A percentile compares a stretch with the other conserved stretches of the same genome.
Conservation (phyloP, 2,797 vertebrate genomes). For the Brachyrhaphis roseni region DNA sequence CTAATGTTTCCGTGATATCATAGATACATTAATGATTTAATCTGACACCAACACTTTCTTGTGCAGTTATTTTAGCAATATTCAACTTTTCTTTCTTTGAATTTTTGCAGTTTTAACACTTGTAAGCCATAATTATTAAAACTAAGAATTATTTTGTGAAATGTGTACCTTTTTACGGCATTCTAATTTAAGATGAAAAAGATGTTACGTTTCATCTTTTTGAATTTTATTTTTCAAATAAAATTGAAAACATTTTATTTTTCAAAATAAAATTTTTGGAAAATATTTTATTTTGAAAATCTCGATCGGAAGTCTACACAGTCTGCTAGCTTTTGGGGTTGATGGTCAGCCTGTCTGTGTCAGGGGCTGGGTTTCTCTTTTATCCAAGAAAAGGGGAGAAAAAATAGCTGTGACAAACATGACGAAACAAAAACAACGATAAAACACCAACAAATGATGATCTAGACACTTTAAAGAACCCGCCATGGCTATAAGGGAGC, state of each 20-base stretch:
- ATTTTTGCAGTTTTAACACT: neutral
- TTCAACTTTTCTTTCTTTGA: neutral
- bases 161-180: neutral
- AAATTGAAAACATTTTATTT: no score
- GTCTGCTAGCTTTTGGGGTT: neutral
- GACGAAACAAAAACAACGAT: constrained; percentile 65
- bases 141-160: neutral
- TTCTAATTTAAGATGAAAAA: neutral
- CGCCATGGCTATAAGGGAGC: constrained; percentile 93
- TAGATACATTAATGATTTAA: neutral
- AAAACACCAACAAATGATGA: constrained; percentile 52
- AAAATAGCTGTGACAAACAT: constrained; percentile 51
- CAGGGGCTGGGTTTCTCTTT: constrained; percentile 66
- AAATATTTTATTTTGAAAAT: constrained; percentile 52
- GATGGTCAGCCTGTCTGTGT: constrained; percentile 49
- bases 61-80: neutral
- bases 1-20: neutral
- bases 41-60: neutral
- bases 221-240: no score
- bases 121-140: neutral
- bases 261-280: neutral
- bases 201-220: neutral
- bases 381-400: constrained; percentile 36
- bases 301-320: neutral
- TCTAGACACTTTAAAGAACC: constrained; percentile 27